A percentile compares a stretch with the other conserved stretches of the same genome.
Evolutionary conservation across 1,140 invertebrate species (phyloP).

Genomic region (Calliopsis andreniformis): DNA sequence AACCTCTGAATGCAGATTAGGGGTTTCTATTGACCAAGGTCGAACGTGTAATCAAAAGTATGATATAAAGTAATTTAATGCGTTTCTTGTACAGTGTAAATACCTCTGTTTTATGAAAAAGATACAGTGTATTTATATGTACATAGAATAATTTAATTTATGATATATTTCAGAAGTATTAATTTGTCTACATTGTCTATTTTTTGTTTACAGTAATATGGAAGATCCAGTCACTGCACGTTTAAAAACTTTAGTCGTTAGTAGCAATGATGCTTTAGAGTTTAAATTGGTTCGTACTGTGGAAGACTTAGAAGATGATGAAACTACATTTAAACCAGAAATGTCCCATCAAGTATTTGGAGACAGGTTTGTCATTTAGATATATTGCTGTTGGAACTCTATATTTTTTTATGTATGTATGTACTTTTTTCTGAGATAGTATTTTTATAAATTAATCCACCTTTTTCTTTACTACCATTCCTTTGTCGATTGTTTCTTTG

Average conservation of each 20-base stretch:
- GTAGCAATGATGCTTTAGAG: slow-evolving; percentile 88
- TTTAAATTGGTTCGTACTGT: slow-evolving; percentile 88
- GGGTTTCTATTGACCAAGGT: slow-evolving; percentile 12
- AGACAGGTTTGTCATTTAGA: slow-evolving; percentile 83
- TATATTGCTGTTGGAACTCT: neutral
- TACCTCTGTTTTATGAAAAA: too few relatives aligned
- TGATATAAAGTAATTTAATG: neutral
- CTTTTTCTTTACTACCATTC: too few relatives aligned
- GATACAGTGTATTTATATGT: too few relatives aligned
- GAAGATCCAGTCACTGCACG: slow-evolving; percentile 80
- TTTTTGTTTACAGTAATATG: slow-evolving; percentile 67
- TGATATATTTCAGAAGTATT: neutral
- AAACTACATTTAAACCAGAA: slow-evolving; percentile 89
- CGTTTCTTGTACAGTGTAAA: neutral
- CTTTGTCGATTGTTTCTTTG: slow-evolving; percentile 36
- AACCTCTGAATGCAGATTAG: slow-evolving; percentile 26
- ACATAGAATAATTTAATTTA: too few relatives aligned
- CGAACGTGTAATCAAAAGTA: slow-evolving; percentile 9
- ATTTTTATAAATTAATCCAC: neutral
- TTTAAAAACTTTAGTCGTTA: slow-evolving; percentile 84
- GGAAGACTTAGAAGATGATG: slow-evolving; percentile 88
- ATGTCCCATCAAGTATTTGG: slow-evolving; percentile 98
- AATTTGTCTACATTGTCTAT: neutral
- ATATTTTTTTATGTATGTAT: neutral
- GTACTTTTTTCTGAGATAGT: neutral